Evolutionary conservation across 2,113 vertebrate genomes (phyloP).

Genomic region (Clarias macrocephalus): DNA sequence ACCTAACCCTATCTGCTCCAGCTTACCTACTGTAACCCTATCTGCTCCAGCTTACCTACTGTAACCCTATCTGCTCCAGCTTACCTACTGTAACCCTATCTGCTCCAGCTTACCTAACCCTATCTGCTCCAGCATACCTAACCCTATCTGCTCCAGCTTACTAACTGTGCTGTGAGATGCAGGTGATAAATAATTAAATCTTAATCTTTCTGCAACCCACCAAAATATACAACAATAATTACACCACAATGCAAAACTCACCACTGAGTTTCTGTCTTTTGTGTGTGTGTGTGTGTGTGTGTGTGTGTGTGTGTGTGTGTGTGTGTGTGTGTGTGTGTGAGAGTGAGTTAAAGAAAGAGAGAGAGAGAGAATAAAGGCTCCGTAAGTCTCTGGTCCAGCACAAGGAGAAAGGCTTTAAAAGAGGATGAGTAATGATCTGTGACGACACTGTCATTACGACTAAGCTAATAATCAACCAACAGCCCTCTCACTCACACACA

Average conservation of each 20-base stretch:
- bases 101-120: too few species aligned
- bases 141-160: too few species aligned
- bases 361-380: not conserved
- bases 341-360: too few species aligned
- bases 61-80: too few species aligned
- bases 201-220: too few species aligned
- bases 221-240: not conserved
- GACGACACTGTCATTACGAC: conserved; percentile 16
- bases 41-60: too few species aligned
- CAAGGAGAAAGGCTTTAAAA: not conserved
- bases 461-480: conserved; percentile 36
- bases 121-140: too few species aligned
- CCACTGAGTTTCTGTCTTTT: not conserved
- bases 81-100: too few species aligned
- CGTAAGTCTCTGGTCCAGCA: not conserved
- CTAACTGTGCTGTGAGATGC: too few species aligned
- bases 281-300: not conserved
- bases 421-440: conserved; percentile 25
- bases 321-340: not conserved
- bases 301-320: not conserved
- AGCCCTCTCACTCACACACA: not conserved
- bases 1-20: too few species aligned
- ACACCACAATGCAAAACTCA: not conserved
- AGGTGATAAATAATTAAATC: too few species aligned
- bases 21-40: too few species aligned